Evolutionary conservation across 2,113 vertebrate genomes (phyloP).

Genomic region (Phyllopteryx taeniolatus): DNA sequence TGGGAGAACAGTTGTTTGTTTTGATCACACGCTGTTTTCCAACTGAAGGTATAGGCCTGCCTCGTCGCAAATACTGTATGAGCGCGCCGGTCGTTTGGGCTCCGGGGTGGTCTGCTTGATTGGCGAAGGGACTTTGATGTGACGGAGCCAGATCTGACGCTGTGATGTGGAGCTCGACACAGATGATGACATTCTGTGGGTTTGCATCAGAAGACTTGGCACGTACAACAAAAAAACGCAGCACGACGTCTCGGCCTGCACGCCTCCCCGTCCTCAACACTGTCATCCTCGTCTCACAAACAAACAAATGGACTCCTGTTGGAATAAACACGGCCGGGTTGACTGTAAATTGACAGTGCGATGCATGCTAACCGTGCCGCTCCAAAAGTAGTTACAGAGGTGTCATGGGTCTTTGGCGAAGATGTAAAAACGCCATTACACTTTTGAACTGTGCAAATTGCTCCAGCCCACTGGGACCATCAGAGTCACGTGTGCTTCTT

Average conservation of each 20-base stretch:
- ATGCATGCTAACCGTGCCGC: constrained; percentile 42
- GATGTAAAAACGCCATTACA: constrained; percentile 56
- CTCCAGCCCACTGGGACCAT: constrained; percentile 51
- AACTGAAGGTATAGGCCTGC: constrained; percentile 11
- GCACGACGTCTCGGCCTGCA: constrained; percentile 5
- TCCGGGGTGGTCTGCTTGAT: constrained; percentile 26
- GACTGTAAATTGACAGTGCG: constrained; percentile 51
- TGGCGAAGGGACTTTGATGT: constrained; percentile 54
- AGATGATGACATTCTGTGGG: constrained; percentile 38
- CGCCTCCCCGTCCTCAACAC: constrained; percentile 21
- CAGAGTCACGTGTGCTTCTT: not conserved
- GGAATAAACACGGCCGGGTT: constrained; percentile 40
- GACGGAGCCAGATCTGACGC: constrained; percentile 41
- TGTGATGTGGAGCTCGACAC: constrained; percentile 51
- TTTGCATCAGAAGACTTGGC: constrained; percentile 25
- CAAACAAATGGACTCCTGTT: constrained; percentile 45
- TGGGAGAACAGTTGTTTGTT: constrained; percentile 17
- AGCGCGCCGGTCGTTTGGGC: constrained; percentile 27
- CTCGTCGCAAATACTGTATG: constrained; percentile 16
- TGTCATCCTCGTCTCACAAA: constrained; percentile 14
- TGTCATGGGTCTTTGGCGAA: constrained; percentile 48
- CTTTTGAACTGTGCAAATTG: constrained; percentile 56
- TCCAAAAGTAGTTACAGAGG: constrained; percentile 56
- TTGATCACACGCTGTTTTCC: constrained; percentile 24
- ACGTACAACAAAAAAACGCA: constrained; percentile 16